Conservation (phyloP, 2,113 vertebrate genomes). For the Rhagologus leucostigma region DNA sequence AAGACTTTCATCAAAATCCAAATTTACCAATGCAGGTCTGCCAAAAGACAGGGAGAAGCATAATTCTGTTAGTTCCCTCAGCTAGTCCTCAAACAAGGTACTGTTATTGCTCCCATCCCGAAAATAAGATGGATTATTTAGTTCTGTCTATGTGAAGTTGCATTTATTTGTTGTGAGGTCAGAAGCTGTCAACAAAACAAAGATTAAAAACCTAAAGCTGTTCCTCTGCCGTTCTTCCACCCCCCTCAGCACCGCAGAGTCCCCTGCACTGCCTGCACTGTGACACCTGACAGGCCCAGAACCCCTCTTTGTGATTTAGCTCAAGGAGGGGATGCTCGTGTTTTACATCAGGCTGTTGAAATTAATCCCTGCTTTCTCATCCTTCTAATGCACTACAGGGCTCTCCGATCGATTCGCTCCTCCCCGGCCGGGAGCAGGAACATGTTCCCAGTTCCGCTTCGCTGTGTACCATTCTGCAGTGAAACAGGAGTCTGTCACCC, state of each 20-base stretch:
- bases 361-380: slow-evolving; percentile 34
- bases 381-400: background rate
- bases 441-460: slow-evolving; percentile 12
- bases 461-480: background rate
- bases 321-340: background rate
- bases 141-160: background rate
- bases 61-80: background rate
- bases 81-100: background rate
- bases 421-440: background rate
- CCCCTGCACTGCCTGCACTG: background rate
- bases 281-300: slow-evolving; percentile 2
- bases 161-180: background rate
- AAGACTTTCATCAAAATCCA: background rate
- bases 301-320: background rate
- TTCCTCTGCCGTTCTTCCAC: background rate
- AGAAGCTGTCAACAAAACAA: background rate
- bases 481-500: background rate
- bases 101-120: background rate
- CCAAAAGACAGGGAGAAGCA: background rate
- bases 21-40: background rate
- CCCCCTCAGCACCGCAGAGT: background rate
- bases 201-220: background rate
- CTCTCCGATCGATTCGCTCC: background rate
- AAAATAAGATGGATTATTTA: background rate
- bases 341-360: slow-evolving; percentile 26